Conservation (phyloP, 37 sponge, comb jelly and placozoan genomes). For the Halisarca cf. caerulea region DNA sequence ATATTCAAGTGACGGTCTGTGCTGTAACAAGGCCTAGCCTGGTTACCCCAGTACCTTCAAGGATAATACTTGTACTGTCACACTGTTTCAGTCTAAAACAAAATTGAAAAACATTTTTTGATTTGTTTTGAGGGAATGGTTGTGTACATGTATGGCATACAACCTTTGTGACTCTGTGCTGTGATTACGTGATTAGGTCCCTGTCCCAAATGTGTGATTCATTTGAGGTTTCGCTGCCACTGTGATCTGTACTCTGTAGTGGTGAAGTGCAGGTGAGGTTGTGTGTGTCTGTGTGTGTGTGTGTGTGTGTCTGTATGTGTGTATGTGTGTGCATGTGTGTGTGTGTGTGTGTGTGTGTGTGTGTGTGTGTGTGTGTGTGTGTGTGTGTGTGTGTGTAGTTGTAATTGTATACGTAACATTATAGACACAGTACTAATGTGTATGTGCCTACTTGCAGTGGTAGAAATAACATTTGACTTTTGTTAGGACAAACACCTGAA, state of each 20-base stretch:
- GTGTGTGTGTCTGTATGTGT: neutral
- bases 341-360: neutral
- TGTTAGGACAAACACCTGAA: no score
- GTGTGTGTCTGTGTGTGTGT: neutral
- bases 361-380: no score
- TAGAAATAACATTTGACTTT: no score
- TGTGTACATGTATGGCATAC: neutral
- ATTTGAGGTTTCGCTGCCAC: slow-evolving; percentile 16
- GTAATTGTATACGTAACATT: neutral
- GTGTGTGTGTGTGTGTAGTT: neutral
- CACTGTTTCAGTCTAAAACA: no score
- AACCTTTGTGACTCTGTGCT: neutral
- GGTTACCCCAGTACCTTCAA: neutral
- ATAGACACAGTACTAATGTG: no score
- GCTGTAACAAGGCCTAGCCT: neutral
- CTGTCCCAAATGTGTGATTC: neutral
- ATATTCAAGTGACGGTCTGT: neutral
- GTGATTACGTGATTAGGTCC: neutral
- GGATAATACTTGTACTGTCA: neutral
- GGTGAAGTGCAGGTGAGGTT: slow-evolving; percentile 13
- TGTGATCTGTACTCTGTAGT: slow-evolving; percentile 11
- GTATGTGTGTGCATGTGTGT: neutral
- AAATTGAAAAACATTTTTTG: neutral
- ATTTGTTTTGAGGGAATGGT: neutral
- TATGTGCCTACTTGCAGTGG: no score